Base-by-base conservation (phyloP, 2,797 vertebrate genomes). In the Novumbra hubbsi region DNA sequence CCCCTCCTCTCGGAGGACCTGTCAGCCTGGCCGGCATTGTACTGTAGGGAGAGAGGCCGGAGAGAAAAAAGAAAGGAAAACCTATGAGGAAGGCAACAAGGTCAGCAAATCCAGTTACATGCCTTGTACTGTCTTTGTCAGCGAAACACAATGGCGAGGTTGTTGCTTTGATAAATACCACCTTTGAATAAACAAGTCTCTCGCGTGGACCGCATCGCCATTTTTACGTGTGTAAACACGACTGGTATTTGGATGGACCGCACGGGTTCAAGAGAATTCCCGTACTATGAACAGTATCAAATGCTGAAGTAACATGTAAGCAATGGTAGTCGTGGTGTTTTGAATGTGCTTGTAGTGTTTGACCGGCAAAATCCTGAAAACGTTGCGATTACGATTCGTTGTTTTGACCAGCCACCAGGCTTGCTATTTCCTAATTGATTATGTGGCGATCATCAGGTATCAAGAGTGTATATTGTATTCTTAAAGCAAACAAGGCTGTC, bases 101-200 rank as follows among this genome's bases (percentile, higher is more conserved):
- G 90, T 92, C 86, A 90, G 88, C 75, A 70, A 84, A 85, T 77
- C 84, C 72, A 76, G 79, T 83, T 86, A 83, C 85, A 83, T 75
- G 78, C 75, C 77, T 85, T 88, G 85, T 86, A 81, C 86, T 82
- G 24, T 64, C 27, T 32, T 64, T 83, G 81, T 81, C 7, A 27
- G 32, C 50, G 28, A 38, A 48, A 52, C 9, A 19, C 38, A 72
- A 66, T 34, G 48, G 19, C 74, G 77, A 86, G 82, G 85, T 85
- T 81, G 80, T 80, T 80, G 75, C 74, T 76, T 80, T 85, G 81
- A 87, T 70, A 82, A 83, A 89, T 86, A 81, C 84, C 27, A 6
- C 27, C 27, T 73, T 88, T 84, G 83, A 78, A 73, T 88, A 86
- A 87, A 83, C 83, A 88, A 64, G 27, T 19, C 27, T 32, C 32